Evolutionary conservation across 2,797 vertebrate genomes (phyloP).

Genomic region (Danio choprae): DNA sequence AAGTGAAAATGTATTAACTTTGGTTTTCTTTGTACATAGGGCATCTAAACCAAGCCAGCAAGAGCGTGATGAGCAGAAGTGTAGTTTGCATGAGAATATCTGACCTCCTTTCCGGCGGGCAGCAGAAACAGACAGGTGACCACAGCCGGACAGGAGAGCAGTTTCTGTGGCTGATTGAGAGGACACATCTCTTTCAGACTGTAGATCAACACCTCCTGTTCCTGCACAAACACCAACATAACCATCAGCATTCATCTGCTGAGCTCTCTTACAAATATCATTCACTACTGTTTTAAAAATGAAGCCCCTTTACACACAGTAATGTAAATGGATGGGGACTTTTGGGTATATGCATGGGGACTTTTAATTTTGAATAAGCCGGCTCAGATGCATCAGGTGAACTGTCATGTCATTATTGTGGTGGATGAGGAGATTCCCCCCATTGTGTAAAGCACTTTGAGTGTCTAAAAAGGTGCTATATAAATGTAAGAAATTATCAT

Average conservation of each 20-base stretch:
- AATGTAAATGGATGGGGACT: background rate
- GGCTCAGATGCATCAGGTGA: no score
- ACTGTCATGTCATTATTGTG: no score
- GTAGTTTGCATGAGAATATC: conserved; percentile 33
- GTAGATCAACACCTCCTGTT: conserved; percentile 94
- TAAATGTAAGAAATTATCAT: no score
- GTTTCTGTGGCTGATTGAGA: conserved; percentile 85
- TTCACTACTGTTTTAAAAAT: background rate
- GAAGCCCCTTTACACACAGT: no score
- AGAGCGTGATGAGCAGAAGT: background rate
- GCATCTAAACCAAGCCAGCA: background rate
- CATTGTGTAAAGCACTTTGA: no score
- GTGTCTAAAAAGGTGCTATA: no score
- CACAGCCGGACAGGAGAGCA: conserved; percentile 87
- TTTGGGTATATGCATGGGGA: background rate
- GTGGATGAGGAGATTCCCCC: no score
- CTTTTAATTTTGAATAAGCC: background rate
- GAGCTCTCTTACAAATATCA: background rate
- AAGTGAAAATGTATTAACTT: background rate
- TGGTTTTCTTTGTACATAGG: background rate
- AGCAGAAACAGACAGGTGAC: conserved; percentile 90
- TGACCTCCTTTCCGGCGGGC: conserved; percentile 86
- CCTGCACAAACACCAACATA: conserved; percentile 73
- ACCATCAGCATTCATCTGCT: conserved; percentile 32
- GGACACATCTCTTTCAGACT: conserved; percentile 97